Conservation (phyloP, 2,113 vertebrate species). For the Peromyscus polionotus region DNA sequence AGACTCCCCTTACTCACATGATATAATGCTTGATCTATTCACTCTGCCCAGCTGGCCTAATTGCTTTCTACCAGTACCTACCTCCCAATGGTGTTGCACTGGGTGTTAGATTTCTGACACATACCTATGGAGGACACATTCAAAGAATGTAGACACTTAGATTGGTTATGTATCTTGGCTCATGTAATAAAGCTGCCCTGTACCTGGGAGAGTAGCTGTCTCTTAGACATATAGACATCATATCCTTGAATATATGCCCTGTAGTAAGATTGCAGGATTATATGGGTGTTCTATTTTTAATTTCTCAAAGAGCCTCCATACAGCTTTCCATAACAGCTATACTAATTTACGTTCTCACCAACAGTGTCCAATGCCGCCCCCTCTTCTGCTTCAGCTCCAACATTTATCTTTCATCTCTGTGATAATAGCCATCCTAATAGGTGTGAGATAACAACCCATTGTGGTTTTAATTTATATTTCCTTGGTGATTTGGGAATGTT, state of each 20-base stretch:
- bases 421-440: neutral
- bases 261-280: neutral
- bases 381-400: neutral
- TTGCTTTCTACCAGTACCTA: neutral
- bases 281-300: neutral
- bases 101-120: neutral
- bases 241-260: neutral
- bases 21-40: neutral
- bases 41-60: neutral
- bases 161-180: neutral
- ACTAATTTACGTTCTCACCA: neutral
- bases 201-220: neutral
- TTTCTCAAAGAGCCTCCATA: neutral
- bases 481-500: neutral
- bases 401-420: neutral
- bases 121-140: neutral
- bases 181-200: neutral
- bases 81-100: neutral
- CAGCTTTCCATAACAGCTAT: neutral
- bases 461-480: neutral
- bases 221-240: neutral
- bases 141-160: neutral
- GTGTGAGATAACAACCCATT: neutral
- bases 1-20: too few species aligned
- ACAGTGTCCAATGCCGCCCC: too few species aligned